Evolutionary conservation across 1,140 invertebrate species (phyloP).

Genomic region (Orussus abietinus): DNA sequence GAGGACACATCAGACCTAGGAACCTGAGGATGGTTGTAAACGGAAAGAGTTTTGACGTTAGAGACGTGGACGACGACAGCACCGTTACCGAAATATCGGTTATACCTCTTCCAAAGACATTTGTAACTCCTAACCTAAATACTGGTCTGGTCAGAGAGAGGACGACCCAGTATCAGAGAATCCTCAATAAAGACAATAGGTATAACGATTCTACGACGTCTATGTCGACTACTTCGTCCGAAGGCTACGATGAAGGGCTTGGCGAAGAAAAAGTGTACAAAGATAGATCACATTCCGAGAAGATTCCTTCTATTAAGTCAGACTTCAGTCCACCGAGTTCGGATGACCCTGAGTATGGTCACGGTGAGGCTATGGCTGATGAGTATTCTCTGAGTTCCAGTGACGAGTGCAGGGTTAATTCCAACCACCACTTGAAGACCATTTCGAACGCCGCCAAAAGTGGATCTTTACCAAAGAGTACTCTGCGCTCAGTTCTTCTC

Average conservation of each 20-base stretch:
- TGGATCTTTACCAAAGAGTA: constrained; percentile 37
- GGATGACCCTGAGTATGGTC: constrained; percentile 56
- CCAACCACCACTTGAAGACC: constrained; percentile 26
- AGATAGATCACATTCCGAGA: constrained; percentile 50
- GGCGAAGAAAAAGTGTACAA: constrained; percentile 55
- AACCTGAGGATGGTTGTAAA: constrained; percentile 58
- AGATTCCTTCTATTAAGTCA: constrained; percentile 41
- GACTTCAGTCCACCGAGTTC: constrained; percentile 51
- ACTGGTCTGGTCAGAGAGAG: constrained; percentile 53
- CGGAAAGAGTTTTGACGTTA: constrained; percentile 59
- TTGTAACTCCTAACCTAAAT: constrained; percentile 28
- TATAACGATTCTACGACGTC: constrained; percentile 43
- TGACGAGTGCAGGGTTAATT: constrained; percentile 49
- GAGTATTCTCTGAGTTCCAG: constrained; percentile 60
- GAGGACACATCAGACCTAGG: constrained; percentile 48
- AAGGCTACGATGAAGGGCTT: constrained; percentile 53
- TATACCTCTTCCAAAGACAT: constrained; percentile 54
- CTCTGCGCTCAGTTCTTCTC: constrained; percentile 48
- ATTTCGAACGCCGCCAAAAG: constrained; percentile 31
- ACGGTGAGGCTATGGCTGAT: constrained; percentile 66
- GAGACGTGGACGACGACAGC: constrained; percentile 56
- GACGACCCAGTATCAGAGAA: constrained; percentile 55
- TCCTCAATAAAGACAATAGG: constrained; percentile 46
- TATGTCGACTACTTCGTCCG: constrained; percentile 54
- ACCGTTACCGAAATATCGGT: constrained; percentile 58